phyloP scores from a whole-genome alignment of 2,797 vertebrate genomes.

The Enteromius trimaculatus region DNA sequence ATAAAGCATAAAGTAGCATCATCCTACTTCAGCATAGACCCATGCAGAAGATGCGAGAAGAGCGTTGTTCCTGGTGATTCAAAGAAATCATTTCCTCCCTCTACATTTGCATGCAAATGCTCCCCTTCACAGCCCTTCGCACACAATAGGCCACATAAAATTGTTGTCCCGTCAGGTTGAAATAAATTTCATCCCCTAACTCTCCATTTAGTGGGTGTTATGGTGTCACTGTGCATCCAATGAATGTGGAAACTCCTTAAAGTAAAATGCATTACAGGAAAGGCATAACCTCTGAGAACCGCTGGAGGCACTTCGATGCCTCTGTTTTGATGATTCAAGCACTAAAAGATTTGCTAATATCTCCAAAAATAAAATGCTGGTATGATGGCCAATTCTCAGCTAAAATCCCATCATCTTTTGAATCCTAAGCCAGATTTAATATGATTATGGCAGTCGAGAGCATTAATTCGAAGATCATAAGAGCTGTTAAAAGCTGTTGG shows the following conservation, averaged over 20 bases:
- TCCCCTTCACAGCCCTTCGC: constrained; percentile 46
- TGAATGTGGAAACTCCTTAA: constrained; percentile 33
- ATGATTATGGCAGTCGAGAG: neutral
- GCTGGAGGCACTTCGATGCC: neutral
- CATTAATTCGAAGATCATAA: constrained; percentile 19
- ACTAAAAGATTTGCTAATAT: constrained; percentile 21
- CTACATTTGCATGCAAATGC: constrained; percentile 58
- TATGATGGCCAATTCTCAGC: constrained; percentile 5
- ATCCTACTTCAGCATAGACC: constrained; percentile 22
- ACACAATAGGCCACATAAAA: constrained; percentile 52
- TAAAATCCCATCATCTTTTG: constrained; percentile 3
- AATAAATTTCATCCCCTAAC: constrained; percentile 50
- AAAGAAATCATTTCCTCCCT: constrained; percentile 39
- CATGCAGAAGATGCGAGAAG: constrained; percentile 1
- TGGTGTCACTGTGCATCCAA: constrained; percentile 49
- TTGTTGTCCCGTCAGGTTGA: constrained; percentile 54
- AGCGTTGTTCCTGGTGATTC: constrained; percentile 10
- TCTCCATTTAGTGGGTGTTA: constrained; percentile 45
- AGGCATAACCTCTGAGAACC: constrained; percentile 16
- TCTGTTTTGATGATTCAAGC: constrained; percentile 47
- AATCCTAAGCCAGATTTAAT: constrained; percentile 26
- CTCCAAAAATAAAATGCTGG: constrained; percentile 25
- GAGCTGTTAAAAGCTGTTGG: neutral
- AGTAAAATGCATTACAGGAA: constrained; percentile 20
- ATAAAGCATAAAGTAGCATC: constrained; percentile 41